Conservation (phyloP, 2,888 invertebrate genomes). For the Drosophila histrio region DNA sequence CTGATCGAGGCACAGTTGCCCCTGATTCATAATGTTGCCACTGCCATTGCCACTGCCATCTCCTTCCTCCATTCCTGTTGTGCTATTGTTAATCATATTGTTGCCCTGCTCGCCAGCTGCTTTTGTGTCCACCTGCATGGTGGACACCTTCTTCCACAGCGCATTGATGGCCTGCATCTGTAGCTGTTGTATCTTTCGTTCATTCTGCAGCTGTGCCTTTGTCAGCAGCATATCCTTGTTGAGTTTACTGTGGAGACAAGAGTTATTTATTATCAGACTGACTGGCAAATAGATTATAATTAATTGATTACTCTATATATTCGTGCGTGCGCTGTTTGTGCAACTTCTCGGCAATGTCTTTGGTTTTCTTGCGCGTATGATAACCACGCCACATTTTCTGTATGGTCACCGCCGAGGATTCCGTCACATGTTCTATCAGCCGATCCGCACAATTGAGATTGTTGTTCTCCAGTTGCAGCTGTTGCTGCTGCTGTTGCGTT, state of each 20-base stretch:
- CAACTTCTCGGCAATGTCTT: slow-evolving; percentile 87
- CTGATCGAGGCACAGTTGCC: slow-evolving; percentile 83
- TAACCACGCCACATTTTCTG: slow-evolving; percentile 95
- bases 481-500: slow-evolving; percentile 80
- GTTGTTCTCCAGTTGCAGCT: slow-evolving; percentile 69
- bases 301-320: slow-evolving; percentile 91
- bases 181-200: slow-evolving; percentile 92
- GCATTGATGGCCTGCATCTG: slow-evolving; percentile 96
- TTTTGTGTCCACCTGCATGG: slow-evolving; percentile 84
- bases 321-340: slow-evolving; percentile 91
- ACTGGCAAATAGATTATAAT: neutral
- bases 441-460: slow-evolving; percentile 55
- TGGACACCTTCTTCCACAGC: slow-evolving; percentile 93
- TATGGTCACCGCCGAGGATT: slow-evolving; percentile 90
- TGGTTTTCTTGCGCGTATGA: slow-evolving; percentile 88
- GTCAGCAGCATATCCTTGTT: slow-evolving; percentile 94
- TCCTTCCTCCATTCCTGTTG: slow-evolving; percentile 10
- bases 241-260: slow-evolving; percentile 87
- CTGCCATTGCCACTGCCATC: neutral
- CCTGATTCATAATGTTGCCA: neutral
- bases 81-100: neutral
- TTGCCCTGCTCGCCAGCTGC: slow-evolving; percentile 20
- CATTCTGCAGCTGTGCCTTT: slow-evolving; percentile 92
- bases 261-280: neutral
- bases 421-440: slow-evolving; percentile 77